Evolutionary conservation across 2,797 vertebrate genomes (phyloP), one percentile per base, ranked within the genome.

Genomic region (Parauchenoglanis punctatus): DNA sequence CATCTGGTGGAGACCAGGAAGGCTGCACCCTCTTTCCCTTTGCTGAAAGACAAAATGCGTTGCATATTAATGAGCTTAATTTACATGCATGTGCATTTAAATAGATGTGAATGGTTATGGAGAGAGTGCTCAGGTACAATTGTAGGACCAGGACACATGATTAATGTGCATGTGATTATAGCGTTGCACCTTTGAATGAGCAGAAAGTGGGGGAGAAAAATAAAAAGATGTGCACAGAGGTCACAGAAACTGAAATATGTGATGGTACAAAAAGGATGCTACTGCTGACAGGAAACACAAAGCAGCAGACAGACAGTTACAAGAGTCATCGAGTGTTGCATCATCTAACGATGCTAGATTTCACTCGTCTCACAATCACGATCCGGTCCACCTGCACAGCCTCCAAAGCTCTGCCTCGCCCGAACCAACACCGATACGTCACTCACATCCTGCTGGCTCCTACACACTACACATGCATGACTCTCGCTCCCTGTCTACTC

Each of bases 21-120:
- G 97, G 97, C 93, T 99, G 98, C 1, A 95, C 90, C 49, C 97
- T 95, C 90, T 96, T 97, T 49, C 94, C 95, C 89, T 96, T 97
- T 91, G 92, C 97, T 99, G 96, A 90, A 88, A 84, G 73, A 11
- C 46, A 91, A 86, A 44, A 89, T 11, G 58, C 25, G 44, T 12
- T 4, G 35, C 46, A 8, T 28, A 28, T 52, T 78, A 75, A 23
- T 67, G 18, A 76, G 6, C 8, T 56, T 6, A 25, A 73, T 83
- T 28, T 11, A 49, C 0, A 7, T 75, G 35, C 8, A 59, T 11
- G 13, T 56, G 20, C 4, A 58, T 52, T n/a, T 15, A 7, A 35
- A 81, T 54, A 49, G 52, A 82, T 49, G 49, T 23, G 4, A 7
- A 40, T 86, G 61, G 11, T 58, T 72, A 86, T 28, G 44, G 46